Percentiles rank a stretch among this genome's conserved stretches.
Conservation (phyloP, 2,113 vertebrate genomes). For the Tamias sibiricus region DNA sequence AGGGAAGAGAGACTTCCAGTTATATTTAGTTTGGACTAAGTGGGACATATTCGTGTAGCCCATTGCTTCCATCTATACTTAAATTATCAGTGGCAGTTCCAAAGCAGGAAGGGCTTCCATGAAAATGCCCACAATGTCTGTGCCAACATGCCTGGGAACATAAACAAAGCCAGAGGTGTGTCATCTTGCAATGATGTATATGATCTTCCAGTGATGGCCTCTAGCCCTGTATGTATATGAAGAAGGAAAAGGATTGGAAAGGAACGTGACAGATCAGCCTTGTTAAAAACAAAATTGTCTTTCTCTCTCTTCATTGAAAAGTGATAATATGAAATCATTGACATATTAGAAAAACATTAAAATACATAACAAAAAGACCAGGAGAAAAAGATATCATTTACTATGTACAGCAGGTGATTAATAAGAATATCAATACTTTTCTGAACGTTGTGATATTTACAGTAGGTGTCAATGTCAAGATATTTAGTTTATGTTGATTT, state of each 20-base stretch:
- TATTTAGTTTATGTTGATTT: background rate
- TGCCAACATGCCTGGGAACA: no score
- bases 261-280: background rate
- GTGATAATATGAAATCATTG: background rate
- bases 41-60: background rate
- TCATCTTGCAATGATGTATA: background rate
- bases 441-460: background rate
- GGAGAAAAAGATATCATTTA: background rate
- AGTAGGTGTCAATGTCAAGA: background rate
- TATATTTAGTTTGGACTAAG: background rate
- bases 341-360: background rate
- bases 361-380: background rate
- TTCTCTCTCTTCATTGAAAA: background rate
- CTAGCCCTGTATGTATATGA: background rate
- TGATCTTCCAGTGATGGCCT: background rate
- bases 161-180: background rate
- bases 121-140: background rate
- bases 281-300: background rate
- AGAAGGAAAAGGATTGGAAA: background rate
- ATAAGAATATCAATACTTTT: background rate
- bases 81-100: background rate
- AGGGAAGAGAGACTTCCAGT: background rate
- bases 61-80: background rate
- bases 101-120: background rate
- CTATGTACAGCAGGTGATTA: background rate